These are phyloP conservation scores for Epinotia ramella DNA, from an alignment of 2,888 invertebrate species.

Conservation along the genomic window DNA sequence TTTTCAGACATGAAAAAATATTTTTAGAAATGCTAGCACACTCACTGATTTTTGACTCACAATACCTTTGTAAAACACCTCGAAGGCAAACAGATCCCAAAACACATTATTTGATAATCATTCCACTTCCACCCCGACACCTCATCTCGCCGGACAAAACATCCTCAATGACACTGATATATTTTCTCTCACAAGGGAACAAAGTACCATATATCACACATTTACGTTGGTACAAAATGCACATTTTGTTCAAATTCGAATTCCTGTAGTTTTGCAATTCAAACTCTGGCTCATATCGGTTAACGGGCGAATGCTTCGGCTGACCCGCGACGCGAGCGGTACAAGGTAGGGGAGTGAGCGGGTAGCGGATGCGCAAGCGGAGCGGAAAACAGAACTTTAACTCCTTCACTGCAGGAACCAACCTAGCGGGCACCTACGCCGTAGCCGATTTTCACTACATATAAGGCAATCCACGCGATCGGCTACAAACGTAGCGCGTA, in stretches of 20 bases:
- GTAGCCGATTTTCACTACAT: too few species aligned
- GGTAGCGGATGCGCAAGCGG: background rate
- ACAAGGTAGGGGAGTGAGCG: background rate
- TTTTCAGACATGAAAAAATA: too few species aligned
- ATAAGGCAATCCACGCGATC: too few species aligned
- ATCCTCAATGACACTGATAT: constrained; percentile 39
- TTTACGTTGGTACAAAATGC: constrained; percentile 46
- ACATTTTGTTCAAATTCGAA: constrained; percentile 52
- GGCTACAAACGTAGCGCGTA: too few species aligned
- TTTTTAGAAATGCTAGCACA: too few species aligned
- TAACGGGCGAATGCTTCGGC: constrained; percentile 71
- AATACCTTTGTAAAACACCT: background rate
- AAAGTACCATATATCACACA: constrained; percentile 35
- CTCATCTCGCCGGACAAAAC: constrained; percentile 31
- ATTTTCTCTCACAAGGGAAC: constrained; percentile 8
- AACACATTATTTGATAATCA: constrained; percentile 50
- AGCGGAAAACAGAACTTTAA: too few species aligned
- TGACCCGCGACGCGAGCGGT: constrained; percentile 42
- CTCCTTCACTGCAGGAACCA: too few species aligned
- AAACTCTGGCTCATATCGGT: constrained; percentile 79
- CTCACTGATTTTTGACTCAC: too few species aligned
- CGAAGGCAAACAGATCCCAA: background rate
- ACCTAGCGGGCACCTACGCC: too few species aligned
- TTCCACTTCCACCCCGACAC: constrained; percentile 42
- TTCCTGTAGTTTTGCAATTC: constrained; percentile 77